A percentile compares a stretch with the other conserved stretches of the same genome.
phyloP scores from a whole-genome alignment of 1,140 invertebrate species.

The Papilio xuthus region DNA sequence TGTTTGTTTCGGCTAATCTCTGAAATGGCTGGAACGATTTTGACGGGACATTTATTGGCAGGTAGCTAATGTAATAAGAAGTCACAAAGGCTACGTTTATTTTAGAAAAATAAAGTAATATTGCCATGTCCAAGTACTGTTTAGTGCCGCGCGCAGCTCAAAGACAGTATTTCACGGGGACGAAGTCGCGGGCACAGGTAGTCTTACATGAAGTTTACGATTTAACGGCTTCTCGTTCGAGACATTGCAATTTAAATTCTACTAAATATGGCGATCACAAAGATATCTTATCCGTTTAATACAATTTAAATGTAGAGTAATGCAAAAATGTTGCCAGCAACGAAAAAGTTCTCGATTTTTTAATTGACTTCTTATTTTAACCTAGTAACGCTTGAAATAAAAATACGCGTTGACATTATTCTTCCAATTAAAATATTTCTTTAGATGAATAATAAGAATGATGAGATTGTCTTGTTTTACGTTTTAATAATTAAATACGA shows the following conservation, averaged over 20 bases:
- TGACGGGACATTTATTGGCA: too few species aligned
- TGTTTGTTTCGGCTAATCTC: too few species aligned
- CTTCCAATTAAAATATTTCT: slow-evolving; percentile 26
- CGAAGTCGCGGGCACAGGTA: too few species aligned
- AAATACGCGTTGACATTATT: slow-evolving; percentile 16
- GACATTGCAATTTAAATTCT: slow-evolving; percentile 22
- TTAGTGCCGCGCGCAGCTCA: too few species aligned
- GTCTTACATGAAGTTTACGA: neutral
- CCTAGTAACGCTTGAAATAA: slow-evolving; percentile 8
- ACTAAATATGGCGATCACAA: slow-evolving; percentile 31
- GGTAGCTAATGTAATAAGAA: too few species aligned
- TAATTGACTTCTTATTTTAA: slow-evolving; percentile 12
- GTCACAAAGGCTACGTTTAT: too few species aligned
- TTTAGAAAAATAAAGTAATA: too few species aligned
- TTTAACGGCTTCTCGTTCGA: slow-evolving; percentile 12
- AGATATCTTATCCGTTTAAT: slow-evolving; percentile 25
- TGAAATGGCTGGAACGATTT: too few species aligned
- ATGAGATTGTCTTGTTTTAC: slow-evolving; percentile 12
- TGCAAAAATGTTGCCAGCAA: slow-evolving; percentile 10
- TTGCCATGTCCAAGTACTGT: too few species aligned
- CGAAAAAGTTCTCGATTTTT: slow-evolving; percentile 15
- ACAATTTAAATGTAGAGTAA: slow-evolving; percentile 25
- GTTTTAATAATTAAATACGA: slow-evolving; percentile 32
- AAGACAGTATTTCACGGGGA: too few species aligned
- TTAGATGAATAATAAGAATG: slow-evolving; percentile 15